A percentile compares a stretch with the other conserved stretches of the same genome.
Evolutionary conservation across 2,888 invertebrate genomes (phyloP).

Genomic region (Creontiades dilutus): DNA sequence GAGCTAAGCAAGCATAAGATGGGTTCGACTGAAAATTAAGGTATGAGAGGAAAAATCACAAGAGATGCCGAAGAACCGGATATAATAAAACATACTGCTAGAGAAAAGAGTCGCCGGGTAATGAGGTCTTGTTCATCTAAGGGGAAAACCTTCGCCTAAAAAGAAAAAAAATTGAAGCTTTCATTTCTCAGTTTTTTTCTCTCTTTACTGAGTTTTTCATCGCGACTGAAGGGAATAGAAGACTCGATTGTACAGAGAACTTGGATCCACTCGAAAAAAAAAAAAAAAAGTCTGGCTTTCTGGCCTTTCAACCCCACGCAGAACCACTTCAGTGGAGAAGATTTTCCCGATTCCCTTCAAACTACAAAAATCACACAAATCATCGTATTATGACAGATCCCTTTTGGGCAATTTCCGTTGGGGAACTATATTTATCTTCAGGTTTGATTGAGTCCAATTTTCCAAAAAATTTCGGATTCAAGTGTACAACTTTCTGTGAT

Average conservation of each 20-base stretch:
- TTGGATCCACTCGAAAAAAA: background rate
- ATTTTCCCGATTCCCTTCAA: background rate
- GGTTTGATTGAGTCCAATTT: no score
- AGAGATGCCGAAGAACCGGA: conserved; percentile 15
- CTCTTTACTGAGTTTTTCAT: background rate
- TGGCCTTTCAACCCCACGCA: background rate
- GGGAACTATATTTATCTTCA: no score
- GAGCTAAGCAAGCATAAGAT: background rate
- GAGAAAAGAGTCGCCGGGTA: conserved; percentile 43
- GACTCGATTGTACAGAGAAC: background rate
- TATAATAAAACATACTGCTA: background rate
- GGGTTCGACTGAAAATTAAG: background rate
- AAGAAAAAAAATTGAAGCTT: conserved; percentile 53
- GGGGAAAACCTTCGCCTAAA: conserved; percentile 44
- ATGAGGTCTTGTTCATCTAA: conserved; percentile 63
- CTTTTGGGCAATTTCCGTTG: no score
- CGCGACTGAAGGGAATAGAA: background rate
- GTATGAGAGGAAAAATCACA: conserved; percentile 11
- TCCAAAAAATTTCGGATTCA: no score
- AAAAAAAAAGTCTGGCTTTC: background rate
- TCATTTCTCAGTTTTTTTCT: conserved; percentile 49
- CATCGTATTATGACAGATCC: no score
- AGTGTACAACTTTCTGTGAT: no score
- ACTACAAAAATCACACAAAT: background rate
- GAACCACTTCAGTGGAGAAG: background rate